Conservation (phyloP, 2,797 vertebrate genomes). For the Schizopygopsis pylzovi region DNA sequence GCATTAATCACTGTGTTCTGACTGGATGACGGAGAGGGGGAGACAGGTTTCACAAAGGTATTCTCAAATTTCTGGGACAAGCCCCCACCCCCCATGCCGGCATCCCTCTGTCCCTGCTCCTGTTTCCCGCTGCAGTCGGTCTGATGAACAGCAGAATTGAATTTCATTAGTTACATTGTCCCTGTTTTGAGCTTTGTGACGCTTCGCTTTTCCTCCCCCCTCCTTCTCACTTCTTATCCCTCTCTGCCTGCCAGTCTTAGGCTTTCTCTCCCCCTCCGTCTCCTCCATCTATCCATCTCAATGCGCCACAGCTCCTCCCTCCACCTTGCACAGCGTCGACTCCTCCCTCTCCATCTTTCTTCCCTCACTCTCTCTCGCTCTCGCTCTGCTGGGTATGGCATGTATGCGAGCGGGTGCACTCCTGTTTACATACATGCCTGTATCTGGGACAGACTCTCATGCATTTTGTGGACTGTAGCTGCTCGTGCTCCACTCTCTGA, state of each 20-base stretch:
- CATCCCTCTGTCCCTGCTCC: conserved; percentile 28
- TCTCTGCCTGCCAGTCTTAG: conserved; percentile 54
- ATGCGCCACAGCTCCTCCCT: conserved; percentile 66
- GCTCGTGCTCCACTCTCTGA: conserved; percentile 46
- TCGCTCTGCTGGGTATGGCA: conserved; percentile 61
- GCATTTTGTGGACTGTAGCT: conserved; percentile 44
- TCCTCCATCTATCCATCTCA: conserved; percentile 60
- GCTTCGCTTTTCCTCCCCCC: conserved; percentile 27
- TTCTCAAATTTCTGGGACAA: conserved; percentile 38
- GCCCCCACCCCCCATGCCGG: conserved; percentile 28
- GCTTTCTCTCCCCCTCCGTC: conserved; percentile 42
- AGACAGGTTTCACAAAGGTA: conserved; percentile 50
- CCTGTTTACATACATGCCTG: conserved; percentile 66
- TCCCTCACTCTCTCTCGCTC: conserved; percentile 50
- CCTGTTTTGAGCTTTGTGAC: conserved; percentile 60
- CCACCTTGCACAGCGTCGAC: conserved; percentile 64
- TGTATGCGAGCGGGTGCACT: conserved; percentile 62
- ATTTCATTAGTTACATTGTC: conserved; percentile 61
- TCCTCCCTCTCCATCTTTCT: conserved; percentile 63
- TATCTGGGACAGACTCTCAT: conserved; percentile 57
- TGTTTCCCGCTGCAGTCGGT: conserved; percentile 46
- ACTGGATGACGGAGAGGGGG: conserved; percentile 53
- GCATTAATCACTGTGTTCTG: conserved; percentile 59
- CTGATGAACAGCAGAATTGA: conserved; percentile 54
- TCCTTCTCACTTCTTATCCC: conserved; percentile 41